phyloP scores from a whole-genome alignment of 2,888 invertebrate genomes.

The Gymnosoma rotundatum region DNA sequence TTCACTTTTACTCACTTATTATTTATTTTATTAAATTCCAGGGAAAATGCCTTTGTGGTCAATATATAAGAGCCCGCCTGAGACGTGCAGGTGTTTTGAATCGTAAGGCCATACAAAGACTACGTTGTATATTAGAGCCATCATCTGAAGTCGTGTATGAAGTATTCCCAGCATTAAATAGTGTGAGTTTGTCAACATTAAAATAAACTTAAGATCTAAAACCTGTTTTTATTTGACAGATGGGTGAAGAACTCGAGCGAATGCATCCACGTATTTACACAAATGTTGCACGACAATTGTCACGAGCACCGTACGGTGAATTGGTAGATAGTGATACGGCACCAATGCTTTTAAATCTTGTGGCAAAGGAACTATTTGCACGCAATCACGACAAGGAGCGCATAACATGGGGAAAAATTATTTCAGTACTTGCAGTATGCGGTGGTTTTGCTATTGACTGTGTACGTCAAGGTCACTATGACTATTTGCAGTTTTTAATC shows the following conservation, averaged over 20 bases:
- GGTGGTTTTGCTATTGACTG: constrained; percentile 93
- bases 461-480: constrained; percentile 88
- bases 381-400: constrained; percentile 79
- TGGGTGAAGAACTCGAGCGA: constrained; percentile 89
- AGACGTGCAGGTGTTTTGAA: constrained; percentile 89
- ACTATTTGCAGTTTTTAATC: constrained; percentile 89
- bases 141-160: constrained; percentile 84
- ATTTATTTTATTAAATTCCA: constrained; percentile 62
- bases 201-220: not conserved
- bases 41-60: constrained; percentile 89
- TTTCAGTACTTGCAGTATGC: constrained; percentile 91
- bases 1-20: too few relatives aligned
- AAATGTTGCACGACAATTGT: constrained; percentile 89
- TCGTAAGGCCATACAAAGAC: constrained; percentile 87
- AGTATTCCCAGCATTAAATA: constrained; percentile 86
- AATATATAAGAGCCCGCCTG: constrained; percentile 89
- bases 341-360: constrained; percentile 85
- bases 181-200: constrained; percentile 79
- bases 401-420: constrained; percentile 91
- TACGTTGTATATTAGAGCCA: constrained; percentile 85
- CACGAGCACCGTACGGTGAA: constrained; percentile 85
- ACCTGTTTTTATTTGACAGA: constrained; percentile 73
- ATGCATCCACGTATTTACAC: constrained; percentile 90
- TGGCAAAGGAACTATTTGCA: constrained; percentile 88
- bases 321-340: constrained; percentile 83